These are phyloP conservation scores for Columbina picui DNA, from an alignment of 2,113 vertebrate species.

Conservation along the genomic window DNA sequence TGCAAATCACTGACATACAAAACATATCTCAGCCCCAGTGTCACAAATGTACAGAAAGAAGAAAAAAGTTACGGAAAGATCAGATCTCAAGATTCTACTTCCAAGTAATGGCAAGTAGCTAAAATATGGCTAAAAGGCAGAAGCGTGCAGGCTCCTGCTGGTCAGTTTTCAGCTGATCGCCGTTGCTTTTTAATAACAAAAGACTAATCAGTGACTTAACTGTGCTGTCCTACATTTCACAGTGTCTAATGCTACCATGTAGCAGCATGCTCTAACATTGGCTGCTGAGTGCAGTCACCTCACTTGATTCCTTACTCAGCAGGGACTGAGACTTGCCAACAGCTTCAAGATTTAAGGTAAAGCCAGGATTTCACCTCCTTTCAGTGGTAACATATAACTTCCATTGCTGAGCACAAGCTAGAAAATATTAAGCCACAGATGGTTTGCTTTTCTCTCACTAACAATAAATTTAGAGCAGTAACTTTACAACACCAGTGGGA, in stretches of 20 bases:
- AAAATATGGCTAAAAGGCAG: neutral
- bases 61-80: neutral
- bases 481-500: neutral
- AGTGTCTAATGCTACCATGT: neutral
- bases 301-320: neutral
- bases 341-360: neutral
- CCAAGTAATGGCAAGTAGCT: neutral
- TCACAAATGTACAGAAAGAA: neutral
- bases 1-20: neutral
- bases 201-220: neutral
- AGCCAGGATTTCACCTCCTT: neutral
- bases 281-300: neutral
- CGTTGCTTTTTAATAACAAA: neutral
- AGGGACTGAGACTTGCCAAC: neutral
- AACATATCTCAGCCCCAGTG: neutral
- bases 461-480: neutral
- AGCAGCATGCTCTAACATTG: neutral
- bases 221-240: neutral
- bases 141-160: neutral
- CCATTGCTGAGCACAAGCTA: neutral
- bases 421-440: neutral
- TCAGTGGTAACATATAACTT: neutral
- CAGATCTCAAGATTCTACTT: neutral
- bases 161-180: neutral
- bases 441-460: neutral